phyloP scores from a whole-genome alignment of 1,140 invertebrate species.

The Drosophila melanica region DNA sequence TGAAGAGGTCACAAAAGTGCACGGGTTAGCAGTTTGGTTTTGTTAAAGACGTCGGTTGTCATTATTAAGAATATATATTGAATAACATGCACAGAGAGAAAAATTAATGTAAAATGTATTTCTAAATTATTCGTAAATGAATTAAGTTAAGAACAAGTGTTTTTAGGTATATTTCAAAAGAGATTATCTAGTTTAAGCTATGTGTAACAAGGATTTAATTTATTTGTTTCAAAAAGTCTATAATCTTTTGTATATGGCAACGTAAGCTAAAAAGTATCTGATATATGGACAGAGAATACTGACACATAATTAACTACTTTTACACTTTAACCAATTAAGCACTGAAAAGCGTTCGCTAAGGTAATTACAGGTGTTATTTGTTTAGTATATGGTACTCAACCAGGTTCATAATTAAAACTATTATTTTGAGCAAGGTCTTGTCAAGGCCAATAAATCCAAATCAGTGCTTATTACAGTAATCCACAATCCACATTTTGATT shows the following conservation, averaged over 20 bases:
- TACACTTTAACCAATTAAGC: neutral
- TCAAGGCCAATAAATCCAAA: slow-evolving; percentile 17
- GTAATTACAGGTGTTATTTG: neutral
- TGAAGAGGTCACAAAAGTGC: slow-evolving; percentile 6
- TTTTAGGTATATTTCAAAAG: no score
- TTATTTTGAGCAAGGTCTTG: slow-evolving; percentile 21
- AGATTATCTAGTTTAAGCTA: no score
- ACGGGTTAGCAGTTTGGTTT: neutral
- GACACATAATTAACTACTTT: no score
- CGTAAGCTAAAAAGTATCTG: no score
- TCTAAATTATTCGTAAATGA: no score
- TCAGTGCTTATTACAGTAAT: slow-evolving; percentile 21
- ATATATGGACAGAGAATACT: no score
- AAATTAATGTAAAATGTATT: neutral
- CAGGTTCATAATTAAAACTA: slow-evolving; percentile 14
- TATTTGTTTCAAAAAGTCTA: no score
- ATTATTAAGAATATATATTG: no score
- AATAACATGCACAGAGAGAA: neutral
- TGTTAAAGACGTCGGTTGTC: neutral
- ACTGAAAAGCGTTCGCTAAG: neutral
- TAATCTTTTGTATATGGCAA: neutral
- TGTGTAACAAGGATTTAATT: no score
- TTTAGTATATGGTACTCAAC: neutral
- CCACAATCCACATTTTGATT: slow-evolving; percentile 27
- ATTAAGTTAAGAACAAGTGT: no score